phyloP scores from a whole-genome alignment of 2,113 vertebrate species.

The Microcebus griseorufus region DNA sequence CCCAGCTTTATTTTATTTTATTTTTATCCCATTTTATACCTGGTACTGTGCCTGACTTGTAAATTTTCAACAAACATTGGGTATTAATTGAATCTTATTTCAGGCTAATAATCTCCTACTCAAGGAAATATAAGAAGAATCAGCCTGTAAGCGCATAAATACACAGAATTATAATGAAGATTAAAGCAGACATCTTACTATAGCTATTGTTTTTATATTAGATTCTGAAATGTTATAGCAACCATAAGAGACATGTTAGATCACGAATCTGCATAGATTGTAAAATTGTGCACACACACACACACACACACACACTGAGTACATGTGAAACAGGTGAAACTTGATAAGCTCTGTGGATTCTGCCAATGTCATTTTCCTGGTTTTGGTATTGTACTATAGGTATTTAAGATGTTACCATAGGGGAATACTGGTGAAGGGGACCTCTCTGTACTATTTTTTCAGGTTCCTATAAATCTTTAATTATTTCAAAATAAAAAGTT shows the following conservation, averaged over 20 bases:
- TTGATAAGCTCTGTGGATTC: neutral
- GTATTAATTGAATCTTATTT: neutral
- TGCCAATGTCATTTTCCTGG: neutral
- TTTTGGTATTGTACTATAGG: neutral
- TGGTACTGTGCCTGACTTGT: neutral
- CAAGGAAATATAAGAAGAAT: conserved; percentile 14
- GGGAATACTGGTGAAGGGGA: neutral
- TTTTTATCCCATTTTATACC: neutral
- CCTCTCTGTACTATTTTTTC: neutral
- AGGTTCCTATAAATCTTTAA: conserved; percentile 22
- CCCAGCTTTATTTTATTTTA: neutral
- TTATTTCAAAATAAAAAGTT: conserved; percentile 10
- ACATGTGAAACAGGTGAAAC: neutral
- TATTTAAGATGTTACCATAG: neutral
- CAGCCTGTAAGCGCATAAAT: neutral
- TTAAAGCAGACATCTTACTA: conserved; percentile 22
- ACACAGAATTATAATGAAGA: neutral
- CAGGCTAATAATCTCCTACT: neutral
- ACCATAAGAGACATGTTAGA: neutral
- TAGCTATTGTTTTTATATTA: conserved; percentile 3
- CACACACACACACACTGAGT: neutral
- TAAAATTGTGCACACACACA: neutral
- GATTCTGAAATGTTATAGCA: neutral
- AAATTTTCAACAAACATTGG: conserved; percentile 36
- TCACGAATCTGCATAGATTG: neutral